phyloP scores from a whole-genome alignment of 2,888 invertebrate species.

The Pinctada fucata region DNA sequence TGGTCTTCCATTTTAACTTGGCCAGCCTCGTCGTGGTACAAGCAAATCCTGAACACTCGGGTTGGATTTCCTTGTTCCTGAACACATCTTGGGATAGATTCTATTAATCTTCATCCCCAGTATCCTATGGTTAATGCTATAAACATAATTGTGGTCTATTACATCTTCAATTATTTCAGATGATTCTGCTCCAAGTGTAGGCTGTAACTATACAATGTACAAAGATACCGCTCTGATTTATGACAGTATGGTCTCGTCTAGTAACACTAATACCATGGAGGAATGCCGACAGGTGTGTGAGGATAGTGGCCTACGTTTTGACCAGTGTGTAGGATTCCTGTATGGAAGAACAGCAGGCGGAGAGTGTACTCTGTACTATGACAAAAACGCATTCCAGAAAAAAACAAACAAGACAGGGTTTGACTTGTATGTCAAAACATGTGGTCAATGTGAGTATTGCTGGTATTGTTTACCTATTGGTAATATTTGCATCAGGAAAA shows the following conservation, averaged over 20 bases:
- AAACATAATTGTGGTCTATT: too few relatives aligned
- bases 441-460: conserved; percentile 6
- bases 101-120: too few relatives aligned
- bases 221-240: background rate
- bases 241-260: too few relatives aligned
- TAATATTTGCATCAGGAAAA: background rate
- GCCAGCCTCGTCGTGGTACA: too few relatives aligned
- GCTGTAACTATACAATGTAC: conserved; percentile 14
- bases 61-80: too few relatives aligned
- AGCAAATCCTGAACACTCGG: too few relatives aligned
- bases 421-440: conserved; percentile 10
- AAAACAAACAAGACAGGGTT: background rate
- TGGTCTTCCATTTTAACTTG: too few relatives aligned
- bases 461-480: background rate
- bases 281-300: conserved; percentile 16
- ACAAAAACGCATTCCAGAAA: background rate
- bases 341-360: background rate
- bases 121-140: too few relatives aligned
- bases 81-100: too few relatives aligned
- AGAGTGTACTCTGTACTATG: conserved; percentile 2
- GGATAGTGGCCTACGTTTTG: background rate
- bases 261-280: background rate
- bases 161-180: background rate
- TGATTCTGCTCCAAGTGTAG: background rate
- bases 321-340: background rate